These are phyloP conservation scores for Drosophila tropicalis DNA, from an alignment of 1,140 invertebrate genomes.

Conservation along the genomic window DNA sequence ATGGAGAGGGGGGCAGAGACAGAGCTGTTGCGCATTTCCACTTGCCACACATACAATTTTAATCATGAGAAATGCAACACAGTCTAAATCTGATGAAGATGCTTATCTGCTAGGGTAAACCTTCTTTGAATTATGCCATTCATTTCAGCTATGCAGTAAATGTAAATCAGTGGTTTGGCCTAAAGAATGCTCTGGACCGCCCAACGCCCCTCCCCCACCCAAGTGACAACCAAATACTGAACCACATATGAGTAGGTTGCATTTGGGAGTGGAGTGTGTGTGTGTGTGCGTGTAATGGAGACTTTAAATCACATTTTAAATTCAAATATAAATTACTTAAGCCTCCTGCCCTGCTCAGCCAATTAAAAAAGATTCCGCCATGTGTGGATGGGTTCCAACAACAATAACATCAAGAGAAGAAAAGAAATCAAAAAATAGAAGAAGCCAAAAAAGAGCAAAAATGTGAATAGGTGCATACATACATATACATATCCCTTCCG, in stretches of 20 bases:
- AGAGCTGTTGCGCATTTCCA: constrained; percentile 34
- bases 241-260: too few species aligned
- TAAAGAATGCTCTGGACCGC: neutral
- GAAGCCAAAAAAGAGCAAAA: too few species aligned
- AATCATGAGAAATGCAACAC: constrained; percentile 57
- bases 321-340: constrained; percentile 10
- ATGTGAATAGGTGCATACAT: too few species aligned
- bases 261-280: too few species aligned
- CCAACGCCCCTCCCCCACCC: too few species aligned
- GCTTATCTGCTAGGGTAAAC: constrained; percentile 6
- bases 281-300: neutral
- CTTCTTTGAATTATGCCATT: constrained; percentile 27
- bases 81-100: constrained; percentile 38
- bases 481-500: constrained; percentile 14
- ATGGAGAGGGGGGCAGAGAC: too few species aligned
- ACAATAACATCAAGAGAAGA: constrained; percentile 1
- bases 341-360: neutral
- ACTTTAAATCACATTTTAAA: neutral
- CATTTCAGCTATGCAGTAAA: constrained; percentile 7
- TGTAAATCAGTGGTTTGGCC: constrained; percentile 4
- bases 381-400: neutral
- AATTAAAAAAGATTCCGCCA: constrained; percentile 10
- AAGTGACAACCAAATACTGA: too few species aligned
- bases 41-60: constrained; percentile 56
- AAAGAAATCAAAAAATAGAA: constrained; percentile 49